phyloP scores from a whole-genome alignment of 23 tunicate species.

The Oikopleura vanhoeffeni region DNA sequence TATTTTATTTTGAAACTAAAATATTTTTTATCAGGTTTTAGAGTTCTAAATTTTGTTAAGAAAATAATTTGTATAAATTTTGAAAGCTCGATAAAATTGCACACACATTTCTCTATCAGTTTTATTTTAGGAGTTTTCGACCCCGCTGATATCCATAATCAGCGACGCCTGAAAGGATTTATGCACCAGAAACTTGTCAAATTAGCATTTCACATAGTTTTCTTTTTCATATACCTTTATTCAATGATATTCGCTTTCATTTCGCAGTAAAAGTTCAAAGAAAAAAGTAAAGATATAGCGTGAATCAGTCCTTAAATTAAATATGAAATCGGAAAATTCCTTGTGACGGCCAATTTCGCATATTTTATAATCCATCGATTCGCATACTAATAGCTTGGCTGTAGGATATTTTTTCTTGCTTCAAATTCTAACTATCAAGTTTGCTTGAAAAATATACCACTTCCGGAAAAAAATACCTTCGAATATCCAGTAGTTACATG shows the following conservation, averaged over 20 bases:
- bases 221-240: conserved; percentile 48
- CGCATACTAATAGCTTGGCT: no score
- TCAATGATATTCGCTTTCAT: neutral
- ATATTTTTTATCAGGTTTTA: neutral
- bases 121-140: conserved; percentile 75
- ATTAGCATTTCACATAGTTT: conserved; percentile 33
- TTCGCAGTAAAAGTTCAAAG: neutral
- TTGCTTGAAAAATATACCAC: no score
- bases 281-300: no score
- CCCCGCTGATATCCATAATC: conserved; percentile 88
- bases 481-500: no score
- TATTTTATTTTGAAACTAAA: neutral
- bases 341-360: neutral
- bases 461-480: no score
- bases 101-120: conserved; percentile 22
- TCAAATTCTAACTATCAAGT: neutral
- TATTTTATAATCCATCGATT: neutral
- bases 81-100: no score
- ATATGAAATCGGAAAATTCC: no score
- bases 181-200: conserved; percentile 79
- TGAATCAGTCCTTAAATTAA: no score
- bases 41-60: neutral
- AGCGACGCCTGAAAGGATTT: conserved; percentile 36
- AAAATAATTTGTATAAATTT: no score
- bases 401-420: no score